Conservation (phyloP, 2,888 invertebrate species). For the Danaus chrysippus region DNA sequence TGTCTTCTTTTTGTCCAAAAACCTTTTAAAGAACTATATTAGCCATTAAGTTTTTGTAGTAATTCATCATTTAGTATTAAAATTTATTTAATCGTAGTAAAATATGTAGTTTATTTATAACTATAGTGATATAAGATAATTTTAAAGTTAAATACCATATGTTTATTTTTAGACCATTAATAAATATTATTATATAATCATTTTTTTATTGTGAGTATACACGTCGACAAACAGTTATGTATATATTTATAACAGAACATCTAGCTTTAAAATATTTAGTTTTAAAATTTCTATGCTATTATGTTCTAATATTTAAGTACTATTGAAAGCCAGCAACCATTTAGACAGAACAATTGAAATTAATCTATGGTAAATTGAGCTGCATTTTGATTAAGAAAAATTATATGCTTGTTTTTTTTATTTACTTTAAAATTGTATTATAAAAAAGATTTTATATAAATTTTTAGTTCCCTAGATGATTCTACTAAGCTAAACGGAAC, state of each 20-base stretch:
- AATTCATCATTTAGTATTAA: background rate
- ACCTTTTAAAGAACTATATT: background rate
- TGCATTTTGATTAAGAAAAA: background rate
- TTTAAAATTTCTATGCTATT: background rate
- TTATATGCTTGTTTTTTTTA: background rate
- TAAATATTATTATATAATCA: too few species aligned
- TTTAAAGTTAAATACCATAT: background rate
- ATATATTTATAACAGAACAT: too few species aligned
- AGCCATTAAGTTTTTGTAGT: background rate
- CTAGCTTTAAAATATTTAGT: background rate
- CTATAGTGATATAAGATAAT: too few species aligned
- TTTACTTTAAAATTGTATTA: background rate
- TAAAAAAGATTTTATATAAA: too few species aligned
- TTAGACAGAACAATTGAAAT: background rate
- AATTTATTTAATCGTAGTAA: too few species aligned
- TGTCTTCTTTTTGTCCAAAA: background rate
- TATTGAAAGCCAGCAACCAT: background rate
- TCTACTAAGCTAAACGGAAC: too few species aligned
- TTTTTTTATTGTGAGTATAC: too few species aligned
- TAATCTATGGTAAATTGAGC: background rate
- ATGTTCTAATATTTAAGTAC: slow-evolving; percentile 1
- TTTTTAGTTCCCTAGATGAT: too few species aligned
- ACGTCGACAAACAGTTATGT: too few species aligned
- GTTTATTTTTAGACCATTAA: too few species aligned
- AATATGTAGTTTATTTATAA: too few species aligned